Evolutionary conservation across 2,888 invertebrate species (phyloP).

Genomic region (Andrena bicolor): DNA sequence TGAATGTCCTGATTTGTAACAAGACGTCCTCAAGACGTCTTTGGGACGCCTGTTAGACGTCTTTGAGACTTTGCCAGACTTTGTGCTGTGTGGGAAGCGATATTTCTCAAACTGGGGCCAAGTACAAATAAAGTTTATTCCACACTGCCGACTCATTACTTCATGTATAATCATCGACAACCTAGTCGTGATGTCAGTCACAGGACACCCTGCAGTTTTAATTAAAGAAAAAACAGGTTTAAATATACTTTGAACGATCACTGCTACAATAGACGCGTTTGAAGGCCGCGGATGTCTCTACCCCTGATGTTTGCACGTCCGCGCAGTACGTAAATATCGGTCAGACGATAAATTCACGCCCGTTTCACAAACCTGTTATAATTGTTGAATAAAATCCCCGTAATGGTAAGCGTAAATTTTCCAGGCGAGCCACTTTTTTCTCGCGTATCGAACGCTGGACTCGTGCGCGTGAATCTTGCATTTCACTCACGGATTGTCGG

Average conservation of each 20-base stretch:
- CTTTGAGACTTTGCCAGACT: no score
- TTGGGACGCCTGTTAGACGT: no score
- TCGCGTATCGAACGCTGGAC: not conserved
- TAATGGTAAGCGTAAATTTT: conserved; percentile 24
- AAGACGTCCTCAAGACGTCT: no score
- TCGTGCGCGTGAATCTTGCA: conserved; percentile 60
- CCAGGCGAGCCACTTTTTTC: not conserved
- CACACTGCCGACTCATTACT: not conserved
- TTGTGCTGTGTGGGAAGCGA: no score
- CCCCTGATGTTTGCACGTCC: not conserved
- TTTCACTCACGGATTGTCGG: conserved; percentile 57
- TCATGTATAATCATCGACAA: not conserved
- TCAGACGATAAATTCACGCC: not conserved
- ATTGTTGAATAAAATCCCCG: conserved; percentile 29
- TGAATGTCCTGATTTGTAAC: no score
- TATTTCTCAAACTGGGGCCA: not conserved
- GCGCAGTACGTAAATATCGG: conserved; percentile 10
- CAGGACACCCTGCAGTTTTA: no score
- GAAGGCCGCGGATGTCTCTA: not conserved
- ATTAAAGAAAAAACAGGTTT: no score
- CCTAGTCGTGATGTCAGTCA: no score
- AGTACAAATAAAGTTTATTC: not conserved
- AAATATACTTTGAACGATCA: no score
- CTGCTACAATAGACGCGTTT: no score
- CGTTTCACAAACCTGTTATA: conserved; percentile 6